A percentile compares a stretch with the other conserved stretches of the same genome.
Evolutionary conservation across 1,140 invertebrate genomes (phyloP).

Genomic region (Antheraea pernyi): DNA sequence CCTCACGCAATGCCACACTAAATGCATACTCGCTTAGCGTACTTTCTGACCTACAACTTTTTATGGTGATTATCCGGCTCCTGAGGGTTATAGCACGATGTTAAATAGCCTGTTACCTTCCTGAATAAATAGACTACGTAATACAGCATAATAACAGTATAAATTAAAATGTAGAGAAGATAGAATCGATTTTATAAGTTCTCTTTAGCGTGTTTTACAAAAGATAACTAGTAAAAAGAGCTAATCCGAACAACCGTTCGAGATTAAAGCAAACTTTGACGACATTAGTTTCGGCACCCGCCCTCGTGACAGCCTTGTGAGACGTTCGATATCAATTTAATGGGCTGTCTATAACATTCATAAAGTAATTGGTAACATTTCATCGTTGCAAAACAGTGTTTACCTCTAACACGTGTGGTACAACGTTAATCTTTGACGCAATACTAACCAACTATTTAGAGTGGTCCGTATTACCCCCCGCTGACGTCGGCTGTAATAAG

Average conservation of each 20-base stretch:
- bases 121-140: too few species aligned
- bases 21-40: too few species aligned
- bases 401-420: conserved; percentile 28
- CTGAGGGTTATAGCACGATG: too few species aligned
- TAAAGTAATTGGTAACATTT: conserved; percentile 25
- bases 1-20: too few species aligned
- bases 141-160: too few species aligned
- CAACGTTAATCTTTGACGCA: conserved; percentile 26
- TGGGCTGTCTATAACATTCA: conserved; percentile 7
- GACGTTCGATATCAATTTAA: neutral
- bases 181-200: neutral
- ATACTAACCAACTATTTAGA: conserved; percentile 11
- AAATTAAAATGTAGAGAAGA: neutral
- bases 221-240: neutral
- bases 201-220: neutral
- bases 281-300: neutral
- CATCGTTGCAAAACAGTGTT: conserved; percentile 27
- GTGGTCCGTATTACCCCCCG: neutral
- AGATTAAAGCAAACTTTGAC: neutral
- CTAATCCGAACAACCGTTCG: neutral
- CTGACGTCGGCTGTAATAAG: conserved; percentile 7
- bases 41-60: too few species aligned
- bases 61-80: too few species aligned
- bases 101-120: too few species aligned
- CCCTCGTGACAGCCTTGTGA: neutral